Evolutionary conservation across 1,140 invertebrate genomes (phyloP).

Genomic region (Brachionus plicatilis): DNA sequence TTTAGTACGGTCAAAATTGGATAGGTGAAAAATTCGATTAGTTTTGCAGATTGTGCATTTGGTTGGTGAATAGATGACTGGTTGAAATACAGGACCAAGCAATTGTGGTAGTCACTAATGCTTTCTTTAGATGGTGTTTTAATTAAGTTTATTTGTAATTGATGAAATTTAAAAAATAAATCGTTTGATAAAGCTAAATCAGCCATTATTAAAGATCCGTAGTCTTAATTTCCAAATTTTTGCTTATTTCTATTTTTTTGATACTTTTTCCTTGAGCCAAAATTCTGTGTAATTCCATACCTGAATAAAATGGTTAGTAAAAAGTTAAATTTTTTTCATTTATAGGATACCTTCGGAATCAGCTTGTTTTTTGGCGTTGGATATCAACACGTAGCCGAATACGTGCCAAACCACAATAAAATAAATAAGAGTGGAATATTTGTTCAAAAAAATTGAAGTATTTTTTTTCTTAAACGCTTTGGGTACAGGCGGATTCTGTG

Average conservation of each 20-base stretch:
- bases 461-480: conserved; percentile 28
- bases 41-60: background rate
- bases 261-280: background rate
- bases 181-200: background rate
- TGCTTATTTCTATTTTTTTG: conserved; percentile 24
- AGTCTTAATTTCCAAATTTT: conserved; percentile 7
- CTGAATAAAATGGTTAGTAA: background rate
- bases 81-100: background rate
- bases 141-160: conserved; percentile 11
- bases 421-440: conserved; percentile 32
- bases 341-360: background rate
- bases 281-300: background rate
- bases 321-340: background rate
- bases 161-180: conserved; percentile 31
- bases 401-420: conserved; percentile 28
- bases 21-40: conserved; percentile 5
- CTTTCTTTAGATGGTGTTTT: conserved; percentile 3
- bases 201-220: background rate
- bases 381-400: conserved; percentile 19
- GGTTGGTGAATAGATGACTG: background rate
- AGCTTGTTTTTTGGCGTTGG: conserved; percentile 12
- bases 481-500: background rate
- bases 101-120: background rate
- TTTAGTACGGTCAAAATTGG: conserved; percentile 13
- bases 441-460: conserved; percentile 14